A percentile compares a stretch with the other conserved stretches of the same genome.
phyloP scores from a whole-genome alignment of 2,888 invertebrate genomes.

The Hermaeophaga mercurialis region DNA sequence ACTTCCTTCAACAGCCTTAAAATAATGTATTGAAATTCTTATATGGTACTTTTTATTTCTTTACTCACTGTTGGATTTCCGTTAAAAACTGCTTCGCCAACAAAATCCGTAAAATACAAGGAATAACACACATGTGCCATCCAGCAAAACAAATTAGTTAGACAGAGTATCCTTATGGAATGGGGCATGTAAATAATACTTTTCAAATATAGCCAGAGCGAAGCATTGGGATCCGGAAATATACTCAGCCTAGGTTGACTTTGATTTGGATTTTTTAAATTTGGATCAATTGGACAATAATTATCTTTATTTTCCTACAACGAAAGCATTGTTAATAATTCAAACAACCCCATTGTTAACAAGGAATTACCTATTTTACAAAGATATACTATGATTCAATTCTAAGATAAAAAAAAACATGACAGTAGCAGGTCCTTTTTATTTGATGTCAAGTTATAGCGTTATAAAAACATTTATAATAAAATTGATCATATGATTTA shows the following conservation, averaged over 20 bases:
- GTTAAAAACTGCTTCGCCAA: constrained; percentile 87
- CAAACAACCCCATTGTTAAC: too few relatives aligned
- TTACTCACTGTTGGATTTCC: constrained; percentile 76
- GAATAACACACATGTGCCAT: constrained; percentile 98
- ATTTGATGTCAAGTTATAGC: too few relatives aligned
- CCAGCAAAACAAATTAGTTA: constrained; percentile 97
- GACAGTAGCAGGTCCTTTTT: too few relatives aligned
- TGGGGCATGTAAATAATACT: constrained; percentile 93
- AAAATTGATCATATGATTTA: too few relatives aligned
- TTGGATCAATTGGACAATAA: constrained; percentile 7
- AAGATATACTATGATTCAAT: too few relatives aligned
- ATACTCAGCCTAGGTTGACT: constrained; percentile 42
- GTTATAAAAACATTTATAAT: too few relatives aligned
- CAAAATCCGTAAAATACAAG: constrained; percentile 95
- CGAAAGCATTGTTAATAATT: too few relatives aligned
- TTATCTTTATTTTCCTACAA: constrained; percentile 10
- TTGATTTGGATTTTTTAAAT: background rate
- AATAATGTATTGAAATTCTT: constrained; percentile 13
- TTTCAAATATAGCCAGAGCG: constrained; percentile 78
- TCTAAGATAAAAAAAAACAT: too few relatives aligned
- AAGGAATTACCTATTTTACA: too few relatives aligned
- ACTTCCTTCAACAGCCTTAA: constrained; percentile 71
- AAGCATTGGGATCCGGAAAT: constrained; percentile 54
- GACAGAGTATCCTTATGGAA: constrained; percentile 82
- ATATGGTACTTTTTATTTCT: background rate